Base-by-base conservation (phyloP, 1,140 invertebrate genomes). In the Dolichoris vasculosae region DNA sequence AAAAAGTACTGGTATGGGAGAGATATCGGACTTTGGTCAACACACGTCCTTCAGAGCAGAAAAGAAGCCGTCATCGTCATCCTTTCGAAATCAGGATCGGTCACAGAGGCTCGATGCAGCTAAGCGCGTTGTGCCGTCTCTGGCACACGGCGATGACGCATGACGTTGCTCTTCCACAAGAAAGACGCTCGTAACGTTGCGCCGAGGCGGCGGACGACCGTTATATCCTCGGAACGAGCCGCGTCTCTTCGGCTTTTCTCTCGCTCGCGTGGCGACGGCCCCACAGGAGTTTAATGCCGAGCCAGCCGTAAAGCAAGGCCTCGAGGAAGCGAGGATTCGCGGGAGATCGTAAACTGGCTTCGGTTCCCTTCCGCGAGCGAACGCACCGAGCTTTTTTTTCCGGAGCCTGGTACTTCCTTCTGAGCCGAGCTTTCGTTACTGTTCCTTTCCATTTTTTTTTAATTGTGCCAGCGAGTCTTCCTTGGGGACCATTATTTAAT, bases 331-430 rank as follows among this genome's bases (percentile, higher is more conserved):
- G 30, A n/a, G 63, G 63, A 64, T 73, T 73, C 40, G 71, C 71
- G n/a, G 48, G 75, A 55, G 55, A 79, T 79, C 77, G 77, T 79
- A 79, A 79, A 79, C 77, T 79, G 55, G 77, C 51, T 79, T 64
- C 55, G 55, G 43, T 46, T 46, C 43, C 43, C 77, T 79, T 43
- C 77, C 77, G 55, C 55, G 48, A 63, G 55, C 23, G 6, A 46
- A 46, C 43, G 6, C 43, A 46, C 6, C 13, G n/a, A n/a, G n/a
- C n/a, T n/a, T n/a, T n/a, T n/a, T n/a, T n/a, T n/a, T n/a, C n/a
- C n/a, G n/a, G n/a, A n/a, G n/a, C n/a, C n/a, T 51, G 48, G 48
- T 15, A 17, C 48, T 17, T 51, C 15, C 48, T 51, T 51, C 75
- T 23, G 30, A 32, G 17, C 15, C 17, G 26, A 30, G 46, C 73